Percentiles rank a stretch among this genome's conserved stretches.
phyloP scores from a whole-genome alignment of 2,797 vertebrate genomes.

The Phylloscopus collybita region DNA sequence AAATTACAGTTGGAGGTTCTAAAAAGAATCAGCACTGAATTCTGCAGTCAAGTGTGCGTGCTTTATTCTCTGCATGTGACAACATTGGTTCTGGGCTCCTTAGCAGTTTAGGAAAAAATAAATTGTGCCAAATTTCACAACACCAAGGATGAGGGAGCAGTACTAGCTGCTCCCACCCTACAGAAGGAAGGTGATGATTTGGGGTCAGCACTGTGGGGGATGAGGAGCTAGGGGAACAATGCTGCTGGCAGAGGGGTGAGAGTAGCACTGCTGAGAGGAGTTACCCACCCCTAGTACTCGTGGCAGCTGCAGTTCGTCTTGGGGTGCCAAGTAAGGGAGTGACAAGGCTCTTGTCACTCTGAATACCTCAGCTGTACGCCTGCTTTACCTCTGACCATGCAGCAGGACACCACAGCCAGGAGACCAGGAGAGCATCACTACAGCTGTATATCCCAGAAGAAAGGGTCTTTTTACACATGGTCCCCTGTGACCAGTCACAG shows the following conservation, averaged over 20 bases:
- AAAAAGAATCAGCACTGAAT: background rate
- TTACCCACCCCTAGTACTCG: rapidly evolving
- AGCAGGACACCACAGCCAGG: background rate
- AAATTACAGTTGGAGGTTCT: background rate
- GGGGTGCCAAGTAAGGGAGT: background rate
- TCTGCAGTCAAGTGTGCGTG: rapidly evolving
- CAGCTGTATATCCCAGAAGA: background rate
- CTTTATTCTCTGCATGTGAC: background rate
- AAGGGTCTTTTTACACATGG: background rate
- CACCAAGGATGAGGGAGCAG: background rate
- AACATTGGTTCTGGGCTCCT: background rate
- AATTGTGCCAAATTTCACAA: background rate
- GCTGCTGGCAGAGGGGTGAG: background rate
- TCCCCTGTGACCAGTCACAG: background rate
- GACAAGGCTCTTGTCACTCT: background rate
- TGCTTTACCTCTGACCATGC: background rate
- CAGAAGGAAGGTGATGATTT: background rate
- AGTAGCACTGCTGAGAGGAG: background rate
- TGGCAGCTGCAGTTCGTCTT: background rate
- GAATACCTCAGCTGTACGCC: background rate
- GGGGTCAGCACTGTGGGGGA: background rate
- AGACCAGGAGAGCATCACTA: background rate
- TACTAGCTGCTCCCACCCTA: background rate
- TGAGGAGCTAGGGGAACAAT: background rate
- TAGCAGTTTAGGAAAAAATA: background rate